Conservation (phyloP, 1,140 invertebrate species). For the Phocides pigmalion region DNA sequence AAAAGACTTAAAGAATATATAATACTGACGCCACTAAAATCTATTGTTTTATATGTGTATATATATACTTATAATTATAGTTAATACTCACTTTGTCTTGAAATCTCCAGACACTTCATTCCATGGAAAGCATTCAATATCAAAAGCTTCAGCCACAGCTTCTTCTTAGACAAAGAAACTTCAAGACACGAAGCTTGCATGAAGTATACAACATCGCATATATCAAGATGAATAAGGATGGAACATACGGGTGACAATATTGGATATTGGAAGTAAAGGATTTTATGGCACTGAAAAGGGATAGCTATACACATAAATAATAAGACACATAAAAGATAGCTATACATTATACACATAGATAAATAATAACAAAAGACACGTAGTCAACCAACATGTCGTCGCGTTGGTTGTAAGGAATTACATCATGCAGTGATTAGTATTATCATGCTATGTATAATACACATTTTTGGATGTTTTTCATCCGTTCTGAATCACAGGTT, state of each 20-base stretch:
- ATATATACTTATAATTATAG: background rate
- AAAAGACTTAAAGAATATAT: too few relatives aligned
- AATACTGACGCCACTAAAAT: background rate
- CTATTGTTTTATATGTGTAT: background rate
- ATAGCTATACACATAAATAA: too few relatives aligned
- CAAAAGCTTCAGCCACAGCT: background rate
- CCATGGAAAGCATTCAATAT: background rate
- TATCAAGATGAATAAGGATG: too few relatives aligned
- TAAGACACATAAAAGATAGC: too few relatives aligned
- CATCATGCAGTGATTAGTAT: constrained; percentile 53
- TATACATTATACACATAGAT: too few relatives aligned
- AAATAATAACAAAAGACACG: background rate
- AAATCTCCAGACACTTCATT: background rate
- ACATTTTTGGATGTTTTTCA: constrained; percentile 36
- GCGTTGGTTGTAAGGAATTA: constrained; percentile 28
- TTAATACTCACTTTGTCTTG: background rate
- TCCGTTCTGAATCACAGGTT: constrained; percentile 52
- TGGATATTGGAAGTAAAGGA: background rate
- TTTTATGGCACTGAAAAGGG: too few relatives aligned
- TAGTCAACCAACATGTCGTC: constrained; percentile 31
- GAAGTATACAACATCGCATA: background rate
- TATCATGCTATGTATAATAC: constrained; percentile 50
- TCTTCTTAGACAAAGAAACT: background rate
- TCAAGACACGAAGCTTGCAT: background rate
- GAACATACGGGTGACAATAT: background rate